Evolutionary conservation across 2,888 invertebrate species (phyloP), one percentile per base, ranked within the genome.

Genomic region (Eupithecia pulchellata): DNA sequence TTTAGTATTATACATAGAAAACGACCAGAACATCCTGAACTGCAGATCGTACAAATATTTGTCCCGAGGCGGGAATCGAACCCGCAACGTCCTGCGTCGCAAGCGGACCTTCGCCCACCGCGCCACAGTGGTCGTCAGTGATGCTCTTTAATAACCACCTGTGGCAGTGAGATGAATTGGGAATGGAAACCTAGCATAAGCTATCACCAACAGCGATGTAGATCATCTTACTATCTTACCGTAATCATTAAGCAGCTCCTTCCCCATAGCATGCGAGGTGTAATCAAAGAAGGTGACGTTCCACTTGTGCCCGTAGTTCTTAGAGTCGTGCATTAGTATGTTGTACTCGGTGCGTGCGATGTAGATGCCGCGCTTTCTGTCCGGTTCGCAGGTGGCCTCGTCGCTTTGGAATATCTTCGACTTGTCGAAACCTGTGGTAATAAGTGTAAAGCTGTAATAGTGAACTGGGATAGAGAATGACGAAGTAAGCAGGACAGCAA

Each of bases 221-320:
- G n/a, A 52, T 34, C 9, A n/a, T n/a, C n/a, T n/a, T 34, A 5
- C 29, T 36, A 27, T 85, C 92, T 88, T 86, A 97, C 98, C 97
- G 92, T 98, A 98, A 89, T 97, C 97, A 81, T 96, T 96, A 4
- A 96, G 92, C 89, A 96, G 95, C 85, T 98, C 97, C 65, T 96
- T 96, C 61, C 96, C 96, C 96, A 97, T 97, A 76, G 96, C 97
- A 85, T 96, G 96, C 1, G 98, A 96, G 2, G 99, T 97, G 88
- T 99, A 99, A 91, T 99, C 99, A 84, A 97, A 98, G 93, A 98
- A 99, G 0, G 99, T 99, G 6, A 99, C 98, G 92, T 99, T 99
- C 99, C 99, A 99, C 84, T 97, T 96, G 68, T 92, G 93, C 79
- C 95, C 94, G 73, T 94, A 93, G 79, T 95, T 94, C 84, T 95